Base-by-base conservation (phyloP, 2,113 vertebrate species). In the Dissostichus mawsoni region DNA sequence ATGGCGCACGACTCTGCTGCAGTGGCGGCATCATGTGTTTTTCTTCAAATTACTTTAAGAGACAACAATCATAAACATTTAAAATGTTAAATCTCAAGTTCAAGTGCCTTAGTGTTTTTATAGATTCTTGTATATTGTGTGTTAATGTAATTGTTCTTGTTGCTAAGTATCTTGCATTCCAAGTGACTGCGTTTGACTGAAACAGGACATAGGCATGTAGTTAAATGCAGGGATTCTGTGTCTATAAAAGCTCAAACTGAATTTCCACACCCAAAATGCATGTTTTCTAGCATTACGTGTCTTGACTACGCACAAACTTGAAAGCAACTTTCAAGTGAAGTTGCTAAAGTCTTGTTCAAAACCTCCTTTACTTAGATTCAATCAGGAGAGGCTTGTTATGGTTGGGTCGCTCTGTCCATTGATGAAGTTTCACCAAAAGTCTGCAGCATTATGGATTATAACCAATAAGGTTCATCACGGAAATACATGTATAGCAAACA, bases 101-200 rank as follows among this genome's bases (percentile, higher is more conserved):
- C 78, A 82, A 91, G 94, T 95, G 94, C 94, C 94, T 95, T 95
- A 89, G 82, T 91, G 86, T 93, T 89, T 90, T 78, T 85, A 81
- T 88, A 78, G 87, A 79, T 74, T 36, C 73, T 41, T 82, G 85
- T 87, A 83, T 80, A 75, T 66, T 86, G 58, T 83, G 90, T 87
- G 75, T 94, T 76, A 51, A 85, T 89, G 78, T 88, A 75, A 55
- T 75, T 77, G 84, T 89, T 85, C 79, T 83, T 77, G 81, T 92
- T 81, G 50, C 57, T 83, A 84, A 74, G 67, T 85, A 52, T 81
- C 63, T 87, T 69, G 84, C 77, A 80, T 87, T 86, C 82, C 75
- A 33, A 74, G 73, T 52, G 78, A 83, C 77, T 90, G 84, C 78
- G 47, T 75, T 56, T 68, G 76, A 79, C 69, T 76, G 57, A 79